Evolutionary conservation across 1,140 invertebrate species (phyloP).

Genomic region (Bombus consobrinus): DNA sequence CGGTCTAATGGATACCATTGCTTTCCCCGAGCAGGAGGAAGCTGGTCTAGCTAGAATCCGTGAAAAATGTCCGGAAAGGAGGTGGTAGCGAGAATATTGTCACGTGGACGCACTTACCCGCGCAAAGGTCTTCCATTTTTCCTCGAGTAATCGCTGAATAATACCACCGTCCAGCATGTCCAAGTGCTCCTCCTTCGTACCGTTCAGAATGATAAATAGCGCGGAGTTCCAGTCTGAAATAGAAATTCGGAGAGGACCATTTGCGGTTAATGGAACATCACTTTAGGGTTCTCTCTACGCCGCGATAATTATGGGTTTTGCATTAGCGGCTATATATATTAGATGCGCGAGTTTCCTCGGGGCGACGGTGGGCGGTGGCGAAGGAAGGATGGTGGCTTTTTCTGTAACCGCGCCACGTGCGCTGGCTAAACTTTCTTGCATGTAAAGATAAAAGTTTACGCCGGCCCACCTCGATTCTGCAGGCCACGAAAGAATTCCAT

Average conservation of each 20-base stretch:
- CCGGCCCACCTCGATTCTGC: background rate
- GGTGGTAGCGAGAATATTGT: slow-evolving; percentile 54
- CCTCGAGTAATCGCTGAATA: slow-evolving; percentile 97
- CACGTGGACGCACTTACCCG: slow-evolving; percentile 85
- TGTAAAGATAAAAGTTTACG: slow-evolving; percentile 57
- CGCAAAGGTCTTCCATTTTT: slow-evolving; percentile 99
- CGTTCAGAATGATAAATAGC: slow-evolving; percentile 98
- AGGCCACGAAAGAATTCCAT: slow-evolving; percentile 27
- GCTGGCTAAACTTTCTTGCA: slow-evolving; percentile 54
- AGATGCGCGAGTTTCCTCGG: slow-evolving; percentile 11
- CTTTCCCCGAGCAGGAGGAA: background rate
- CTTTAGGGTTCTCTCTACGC: slow-evolving; percentile 53
- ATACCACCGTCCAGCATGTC: slow-evolving; percentile 99
- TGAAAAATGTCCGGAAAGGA: slow-evolving; percentile 38
- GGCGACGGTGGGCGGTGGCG: too few species aligned
- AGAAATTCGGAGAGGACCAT: slow-evolving; percentile 71
- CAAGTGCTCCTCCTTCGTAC: slow-evolving; percentile 98
- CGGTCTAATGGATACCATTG: slow-evolving; percentile 19
- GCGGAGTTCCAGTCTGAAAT: slow-evolving; percentile 98
- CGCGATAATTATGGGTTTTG: slow-evolving; percentile 67
- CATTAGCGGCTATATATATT: slow-evolving; percentile 54
- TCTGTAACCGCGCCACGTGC: slow-evolving; percentile 49
- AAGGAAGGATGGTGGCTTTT: slow-evolving; percentile 17
- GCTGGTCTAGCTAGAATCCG: background rate
- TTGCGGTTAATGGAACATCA: slow-evolving; percentile 69